phyloP scores from a whole-genome alignment of 2,797 vertebrate species.

The Tragelaphus eurycerus region DNA sequence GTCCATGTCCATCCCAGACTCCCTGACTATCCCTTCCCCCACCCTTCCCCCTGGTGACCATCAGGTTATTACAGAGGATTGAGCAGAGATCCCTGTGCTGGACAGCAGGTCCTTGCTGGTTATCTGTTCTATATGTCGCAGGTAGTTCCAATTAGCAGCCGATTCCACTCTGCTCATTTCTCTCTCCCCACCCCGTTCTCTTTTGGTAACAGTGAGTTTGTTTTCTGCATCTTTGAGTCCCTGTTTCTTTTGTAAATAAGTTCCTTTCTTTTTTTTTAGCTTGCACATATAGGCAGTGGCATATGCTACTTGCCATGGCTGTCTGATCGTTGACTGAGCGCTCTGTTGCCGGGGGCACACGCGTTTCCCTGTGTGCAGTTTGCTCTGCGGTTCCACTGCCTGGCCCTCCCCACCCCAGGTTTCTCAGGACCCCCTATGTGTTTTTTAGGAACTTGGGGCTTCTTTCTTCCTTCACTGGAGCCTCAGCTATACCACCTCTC shows the following conservation, averaged over 20 bases:
- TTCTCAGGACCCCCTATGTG: accelerated
- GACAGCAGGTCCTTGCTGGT: accelerated
- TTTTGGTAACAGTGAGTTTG: too few relatives aligned
- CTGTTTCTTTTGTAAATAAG: too few relatives aligned
- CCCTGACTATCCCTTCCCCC: too few relatives aligned
- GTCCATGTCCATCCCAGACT: too few relatives aligned
- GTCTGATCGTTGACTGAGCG: too few relatives aligned
- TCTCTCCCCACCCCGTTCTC: too few relatives aligned
- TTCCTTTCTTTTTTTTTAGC: too few relatives aligned
- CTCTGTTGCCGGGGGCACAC: accelerated
- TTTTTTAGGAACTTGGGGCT: not conserved
- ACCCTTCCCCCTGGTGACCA: too few relatives aligned
- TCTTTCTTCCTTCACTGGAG: not conserved
- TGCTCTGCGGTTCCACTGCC: accelerated
- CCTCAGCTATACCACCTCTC: not conserved
- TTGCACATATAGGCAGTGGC: accelerated
- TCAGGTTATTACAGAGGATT: accelerated
- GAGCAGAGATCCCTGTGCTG: not conserved
- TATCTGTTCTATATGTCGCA: not conserved
- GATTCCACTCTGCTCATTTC: too few relatives aligned
- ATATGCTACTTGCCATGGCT: accelerated
- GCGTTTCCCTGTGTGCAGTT: too few relatives aligned
- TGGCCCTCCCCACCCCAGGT: too few relatives aligned
- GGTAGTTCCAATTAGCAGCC: too few relatives aligned
- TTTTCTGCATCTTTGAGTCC: accelerated